Conservation (phyloP, 30 jellyfish, hydroid and myxozoan species). For the Pseudorhiza aurosa region DNA sequence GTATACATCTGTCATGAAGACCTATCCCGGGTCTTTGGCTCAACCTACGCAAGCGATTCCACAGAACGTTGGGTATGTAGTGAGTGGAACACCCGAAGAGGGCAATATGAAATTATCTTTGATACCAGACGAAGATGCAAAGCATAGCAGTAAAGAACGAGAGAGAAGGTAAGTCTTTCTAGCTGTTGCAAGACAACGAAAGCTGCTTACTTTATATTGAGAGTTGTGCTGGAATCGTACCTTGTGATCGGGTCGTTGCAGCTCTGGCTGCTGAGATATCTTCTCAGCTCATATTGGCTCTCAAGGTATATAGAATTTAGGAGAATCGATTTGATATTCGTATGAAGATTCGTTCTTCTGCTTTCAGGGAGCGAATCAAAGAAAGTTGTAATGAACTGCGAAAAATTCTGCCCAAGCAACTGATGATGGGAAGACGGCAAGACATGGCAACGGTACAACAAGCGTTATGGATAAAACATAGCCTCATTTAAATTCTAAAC, state of each 20-base stretch:
- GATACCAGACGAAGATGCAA: conserved; percentile 72
- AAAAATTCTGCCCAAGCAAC: conserved; percentile 67
- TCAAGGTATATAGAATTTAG: no score
- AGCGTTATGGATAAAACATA: no score
- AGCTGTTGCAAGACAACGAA: not conserved
- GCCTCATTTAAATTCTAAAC: no score
- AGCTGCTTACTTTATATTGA: no score
- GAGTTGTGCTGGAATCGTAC: no score
- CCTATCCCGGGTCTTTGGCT: conserved; percentile 8
- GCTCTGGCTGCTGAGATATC: no score
- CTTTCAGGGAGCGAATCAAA: conserved; percentile 79
- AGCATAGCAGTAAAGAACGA: conserved; percentile 86
- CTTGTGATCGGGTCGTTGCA: no score
- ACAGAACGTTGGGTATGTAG: conserved; percentile 63
- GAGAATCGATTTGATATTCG: no score
- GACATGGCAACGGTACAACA: conserved; percentile 94
- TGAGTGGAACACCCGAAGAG: conserved; percentile 78
- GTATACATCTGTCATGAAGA: conserved; percentile 1
- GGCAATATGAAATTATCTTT: conserved; percentile 65
- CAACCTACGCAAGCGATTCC: conserved; percentile 21
- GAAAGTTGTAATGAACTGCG: conserved; percentile 87
- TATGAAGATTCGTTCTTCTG: no score
- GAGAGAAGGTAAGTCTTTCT: conserved; percentile 92
- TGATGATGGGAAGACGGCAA: conserved; percentile 54
- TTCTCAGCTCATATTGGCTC: no score